A percentile compares a stretch with the other conserved stretches of the same genome.
Conservation (phyloP, 2,113 vertebrate genomes). For the Chaetorhynchus papuensis region DNA sequence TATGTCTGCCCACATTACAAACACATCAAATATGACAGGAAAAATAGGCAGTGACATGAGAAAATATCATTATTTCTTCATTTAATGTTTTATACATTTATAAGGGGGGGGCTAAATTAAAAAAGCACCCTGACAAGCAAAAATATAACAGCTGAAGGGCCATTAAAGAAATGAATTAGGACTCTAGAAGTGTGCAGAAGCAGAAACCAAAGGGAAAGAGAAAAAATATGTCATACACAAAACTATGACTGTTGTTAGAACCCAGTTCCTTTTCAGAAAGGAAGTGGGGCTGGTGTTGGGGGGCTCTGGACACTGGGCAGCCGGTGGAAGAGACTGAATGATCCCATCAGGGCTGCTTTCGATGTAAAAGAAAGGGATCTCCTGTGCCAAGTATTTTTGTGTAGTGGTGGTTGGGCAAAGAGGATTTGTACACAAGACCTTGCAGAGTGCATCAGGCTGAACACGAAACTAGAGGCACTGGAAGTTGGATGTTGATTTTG, state of each 20-base stretch:
- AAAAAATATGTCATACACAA: not conserved
- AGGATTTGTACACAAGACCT: not conserved
- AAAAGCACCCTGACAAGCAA: constrained; percentile 39
- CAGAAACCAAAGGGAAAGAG: not conserved
- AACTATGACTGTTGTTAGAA: not conserved
- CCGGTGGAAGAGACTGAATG: accelerated
- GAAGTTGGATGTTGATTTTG: not conserved
- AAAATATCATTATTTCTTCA: constrained; percentile 76
- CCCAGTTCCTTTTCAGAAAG: not conserved
- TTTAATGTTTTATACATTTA: constrained; percentile 64
- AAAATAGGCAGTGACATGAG: constrained; percentile 66
- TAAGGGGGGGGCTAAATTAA: not conserved
- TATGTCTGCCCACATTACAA: constrained; percentile 72
- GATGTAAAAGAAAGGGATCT: not conserved
- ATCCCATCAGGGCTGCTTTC: not conserved
- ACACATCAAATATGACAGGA: constrained; percentile 71
- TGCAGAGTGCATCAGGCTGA: not conserved
- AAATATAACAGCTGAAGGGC: constrained; percentile 23
- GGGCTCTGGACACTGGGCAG: not conserved
- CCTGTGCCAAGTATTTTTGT: not conserved
- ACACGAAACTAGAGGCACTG: not conserved
- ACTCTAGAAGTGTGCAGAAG: not conserved
- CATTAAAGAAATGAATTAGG: constrained; percentile 30
- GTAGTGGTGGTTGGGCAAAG: not conserved
- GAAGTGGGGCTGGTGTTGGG: not conserved